Evolutionary conservation across 2,888 invertebrate species (phyloP).

Genomic region (Heteropelma amictum): DNA sequence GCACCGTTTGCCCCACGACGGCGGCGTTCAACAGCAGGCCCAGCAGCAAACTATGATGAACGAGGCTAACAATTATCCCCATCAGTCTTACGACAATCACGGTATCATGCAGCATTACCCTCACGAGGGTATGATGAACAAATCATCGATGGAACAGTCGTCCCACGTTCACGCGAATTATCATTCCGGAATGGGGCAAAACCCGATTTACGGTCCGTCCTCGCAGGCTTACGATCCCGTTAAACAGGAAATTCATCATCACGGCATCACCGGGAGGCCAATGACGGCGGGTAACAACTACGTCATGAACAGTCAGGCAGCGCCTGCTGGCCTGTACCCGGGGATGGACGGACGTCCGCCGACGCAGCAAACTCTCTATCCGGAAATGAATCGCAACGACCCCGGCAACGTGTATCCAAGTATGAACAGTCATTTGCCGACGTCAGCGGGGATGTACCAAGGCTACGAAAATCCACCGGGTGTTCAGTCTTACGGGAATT

Average conservation of each 20-base stretch:
- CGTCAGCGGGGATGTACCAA: conserved; percentile 62
- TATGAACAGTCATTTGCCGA: conserved; percentile 58
- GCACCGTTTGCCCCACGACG: conserved; percentile 66
- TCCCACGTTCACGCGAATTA: conserved; percentile 63
- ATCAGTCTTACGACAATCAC: conserved; percentile 67
- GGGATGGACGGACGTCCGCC: conserved; percentile 59
- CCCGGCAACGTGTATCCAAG: conserved; percentile 61
- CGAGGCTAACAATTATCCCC: conserved; percentile 61
- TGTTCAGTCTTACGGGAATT: conserved; percentile 42
- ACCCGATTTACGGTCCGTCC: conserved; percentile 64
- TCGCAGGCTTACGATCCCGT: conserved; percentile 62
- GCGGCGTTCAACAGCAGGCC: conserved; percentile 59
- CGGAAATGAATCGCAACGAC: conserved; percentile 62
- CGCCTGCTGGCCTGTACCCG: conserved; percentile 58
- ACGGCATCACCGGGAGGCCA: conserved; percentile 59
- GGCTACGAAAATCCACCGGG: conserved; percentile 51
- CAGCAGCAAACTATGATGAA: conserved; percentile 64
- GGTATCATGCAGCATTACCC: conserved; percentile 64
- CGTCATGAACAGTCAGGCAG: conserved; percentile 60
- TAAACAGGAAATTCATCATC: conserved; percentile 67
- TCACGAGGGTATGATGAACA: conserved; percentile 65
- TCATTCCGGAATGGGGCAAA: conserved; percentile 65
- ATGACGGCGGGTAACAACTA: conserved; percentile 60
- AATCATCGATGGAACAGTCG: conserved; percentile 60
- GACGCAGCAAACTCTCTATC: conserved; percentile 59